Conservation (phyloP, 2,113 vertebrate genomes). For the Callipepla squamata region DNA sequence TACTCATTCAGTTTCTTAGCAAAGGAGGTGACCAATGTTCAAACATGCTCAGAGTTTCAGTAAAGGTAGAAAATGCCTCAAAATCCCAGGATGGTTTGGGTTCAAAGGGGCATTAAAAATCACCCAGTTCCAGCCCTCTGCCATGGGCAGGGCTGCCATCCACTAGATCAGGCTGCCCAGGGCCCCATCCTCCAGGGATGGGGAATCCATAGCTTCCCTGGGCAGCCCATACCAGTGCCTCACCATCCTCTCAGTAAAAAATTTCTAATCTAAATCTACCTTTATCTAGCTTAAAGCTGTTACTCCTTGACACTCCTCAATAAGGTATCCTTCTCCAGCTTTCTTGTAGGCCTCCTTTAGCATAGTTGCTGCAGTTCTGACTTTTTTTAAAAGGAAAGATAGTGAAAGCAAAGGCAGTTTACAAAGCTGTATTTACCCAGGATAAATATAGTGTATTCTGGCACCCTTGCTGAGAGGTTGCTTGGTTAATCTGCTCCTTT, state of each 20-base stretch:
- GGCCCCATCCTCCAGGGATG: not conserved
- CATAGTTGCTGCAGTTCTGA: not conserved
- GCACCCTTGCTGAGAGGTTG: not conserved
- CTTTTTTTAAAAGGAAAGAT: not conserved
- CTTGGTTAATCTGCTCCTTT: constrained; percentile 2
- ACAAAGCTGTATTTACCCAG: not conserved
- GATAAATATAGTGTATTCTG: constrained; percentile 1
- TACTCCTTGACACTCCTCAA: not conserved
- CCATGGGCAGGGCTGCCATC: not conserved
- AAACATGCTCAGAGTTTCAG: not conserved
- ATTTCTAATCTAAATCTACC: not conserved
- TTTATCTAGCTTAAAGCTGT: not conserved
- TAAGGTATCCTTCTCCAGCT: not conserved
- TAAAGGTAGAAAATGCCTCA: not conserved
- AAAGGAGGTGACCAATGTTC: not conserved
- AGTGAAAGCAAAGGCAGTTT: not conserved
- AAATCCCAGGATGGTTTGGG: not conserved
- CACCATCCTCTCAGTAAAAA: not conserved
- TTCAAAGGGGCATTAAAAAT: not conserved
- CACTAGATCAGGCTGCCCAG: not conserved
- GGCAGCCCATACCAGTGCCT: not conserved
- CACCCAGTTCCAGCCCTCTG: not conserved
- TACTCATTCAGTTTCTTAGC: not conserved
- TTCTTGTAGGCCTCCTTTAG: not conserved
- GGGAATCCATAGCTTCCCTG: not conserved